Conservation (phyloP, 2,888 invertebrate species). For the Apoderus coryli region DNA sequence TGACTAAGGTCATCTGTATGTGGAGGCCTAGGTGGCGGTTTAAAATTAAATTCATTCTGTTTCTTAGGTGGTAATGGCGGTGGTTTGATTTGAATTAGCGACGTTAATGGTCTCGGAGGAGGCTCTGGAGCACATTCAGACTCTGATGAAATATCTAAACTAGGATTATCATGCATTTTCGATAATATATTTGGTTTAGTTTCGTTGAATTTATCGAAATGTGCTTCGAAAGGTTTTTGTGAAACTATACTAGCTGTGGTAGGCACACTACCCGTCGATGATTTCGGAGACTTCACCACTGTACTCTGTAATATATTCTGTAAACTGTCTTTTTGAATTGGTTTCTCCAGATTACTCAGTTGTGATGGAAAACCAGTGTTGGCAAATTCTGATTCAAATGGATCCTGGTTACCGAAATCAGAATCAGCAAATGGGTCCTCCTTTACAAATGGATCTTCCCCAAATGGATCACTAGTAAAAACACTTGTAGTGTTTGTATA, state of each 20-base stretch:
- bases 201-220: slow-evolving; percentile 19
- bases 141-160: slow-evolving; percentile 29
- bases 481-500: slow-evolving; percentile 21
- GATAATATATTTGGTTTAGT: slow-evolving; percentile 15
- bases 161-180: slow-evolving; percentile 27
- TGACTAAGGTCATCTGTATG: slow-evolving; percentile 39
- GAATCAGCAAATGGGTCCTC: slow-evolving; percentile 49
- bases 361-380: slow-evolving; percentile 11
- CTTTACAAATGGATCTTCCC: slow-evolving; percentile 61
- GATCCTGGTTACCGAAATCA: slow-evolving; percentile 43
- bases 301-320: slow-evolving; percentile 15
- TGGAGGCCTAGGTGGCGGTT: slow-evolving; percentile 51
- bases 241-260: slow-evolving; percentile 22
- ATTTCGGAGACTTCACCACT: slow-evolving; percentile 24
- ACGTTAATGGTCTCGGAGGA: slow-evolving; percentile 52
- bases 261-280: slow-evolving; percentile 13
- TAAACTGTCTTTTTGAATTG: too few species aligned
- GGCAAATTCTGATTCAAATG: slow-evolving; percentile 39
- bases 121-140: slow-evolving; percentile 42
- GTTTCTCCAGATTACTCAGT: slow-evolving; percentile 7
- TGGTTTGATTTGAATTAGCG: slow-evolving; percentile 46
- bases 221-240: slow-evolving; percentile 16
- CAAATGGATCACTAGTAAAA: slow-evolving; percentile 46
- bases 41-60: slow-evolving; percentile 40
- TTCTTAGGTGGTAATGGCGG: slow-evolving; percentile 63